Conservation (phyloP, 2,113 vertebrate genomes). For the Cricetomys ansorgei region DNA sequence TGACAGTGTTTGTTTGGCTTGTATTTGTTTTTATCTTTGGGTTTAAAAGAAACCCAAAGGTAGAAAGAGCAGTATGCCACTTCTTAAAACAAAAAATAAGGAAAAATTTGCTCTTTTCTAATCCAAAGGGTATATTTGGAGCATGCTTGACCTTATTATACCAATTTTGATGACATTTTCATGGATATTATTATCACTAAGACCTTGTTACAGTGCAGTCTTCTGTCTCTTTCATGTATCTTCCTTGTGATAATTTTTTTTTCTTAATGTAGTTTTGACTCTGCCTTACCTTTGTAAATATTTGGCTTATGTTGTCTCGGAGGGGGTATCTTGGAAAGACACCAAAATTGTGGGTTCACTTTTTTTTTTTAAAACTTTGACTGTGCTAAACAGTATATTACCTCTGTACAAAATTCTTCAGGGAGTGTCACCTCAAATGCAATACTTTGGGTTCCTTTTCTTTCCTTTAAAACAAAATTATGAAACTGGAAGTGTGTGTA, state of each 20-base stretch:
- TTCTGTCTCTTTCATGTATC: conserved; percentile 70
- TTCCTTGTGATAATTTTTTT: conserved; percentile 73
- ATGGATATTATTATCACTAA: conserved; percentile 72
- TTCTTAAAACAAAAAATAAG: conserved; percentile 69
- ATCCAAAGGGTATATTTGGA: conserved; percentile 85
- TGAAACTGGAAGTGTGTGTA: conserved; percentile 90
- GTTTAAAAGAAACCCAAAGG: conserved; percentile 83
- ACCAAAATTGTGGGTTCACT: conserved; percentile 86
- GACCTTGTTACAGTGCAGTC: conserved; percentile 80
- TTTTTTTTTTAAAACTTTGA: conserved; percentile 81
- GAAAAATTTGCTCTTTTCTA: conserved; percentile 67
- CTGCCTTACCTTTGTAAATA: conserved; percentile 90
- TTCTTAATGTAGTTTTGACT: conserved; percentile 79
- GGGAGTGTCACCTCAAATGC: conserved; percentile 94
- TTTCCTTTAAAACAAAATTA: conserved; percentile 74
- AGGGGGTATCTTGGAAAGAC: conserved; percentile 81
- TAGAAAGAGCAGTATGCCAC: conserved; percentile 75
- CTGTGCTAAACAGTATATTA: conserved; percentile 89
- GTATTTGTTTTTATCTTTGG: conserved; percentile 85
- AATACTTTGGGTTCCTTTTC: conserved; percentile 88
- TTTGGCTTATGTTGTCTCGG: conserved; percentile 79
- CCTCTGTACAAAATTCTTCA: conserved; percentile 93
- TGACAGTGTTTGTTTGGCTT: conserved; percentile 68
- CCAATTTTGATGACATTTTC: conserved; percentile 77
- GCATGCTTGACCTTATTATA: conserved; percentile 83